phyloP scores from a whole-genome alignment of 2,888 invertebrate genomes.

The Eupithecia pulchellata region DNA sequence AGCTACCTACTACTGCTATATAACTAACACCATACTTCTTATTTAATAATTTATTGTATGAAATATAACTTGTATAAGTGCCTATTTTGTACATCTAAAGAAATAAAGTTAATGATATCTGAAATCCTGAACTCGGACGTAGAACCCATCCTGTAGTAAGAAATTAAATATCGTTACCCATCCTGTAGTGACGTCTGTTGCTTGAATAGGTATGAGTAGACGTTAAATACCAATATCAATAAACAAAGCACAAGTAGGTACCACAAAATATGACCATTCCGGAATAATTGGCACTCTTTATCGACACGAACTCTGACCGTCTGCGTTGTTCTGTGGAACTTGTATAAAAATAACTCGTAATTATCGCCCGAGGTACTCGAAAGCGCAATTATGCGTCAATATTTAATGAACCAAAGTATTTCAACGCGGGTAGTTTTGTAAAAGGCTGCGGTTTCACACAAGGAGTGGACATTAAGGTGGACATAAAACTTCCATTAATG shows the following conservation, averaged over 20 bases:
- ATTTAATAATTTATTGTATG: too few species aligned
- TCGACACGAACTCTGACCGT: constrained; percentile 41
- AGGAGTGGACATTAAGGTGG: not conserved
- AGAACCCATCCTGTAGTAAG: too few species aligned
- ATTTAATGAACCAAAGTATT: constrained; percentile 23
- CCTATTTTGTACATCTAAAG: too few species aligned
- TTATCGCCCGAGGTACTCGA: constrained; percentile 37
- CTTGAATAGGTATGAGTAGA: too few species aligned
- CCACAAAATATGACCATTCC: constrained; percentile 13
- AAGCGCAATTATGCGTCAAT: constrained; percentile 38
- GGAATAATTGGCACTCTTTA: constrained; percentile 24
- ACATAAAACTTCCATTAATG: not conserved
- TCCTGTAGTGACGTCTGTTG: too few species aligned
- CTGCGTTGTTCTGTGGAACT: constrained; percentile 31
- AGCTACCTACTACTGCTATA: too few species aligned
- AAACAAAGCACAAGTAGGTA: not conserved
- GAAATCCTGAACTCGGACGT: too few species aligned
- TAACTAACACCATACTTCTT: too few species aligned
- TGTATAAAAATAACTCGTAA: constrained; percentile 33
- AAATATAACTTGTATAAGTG: too few species aligned
- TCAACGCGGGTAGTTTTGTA: not conserved
- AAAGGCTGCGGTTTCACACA: not conserved
- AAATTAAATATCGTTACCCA: too few species aligned
- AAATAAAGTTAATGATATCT: too few species aligned
- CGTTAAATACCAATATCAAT: too few species aligned